Conservation (phyloP, 1,140 invertebrate species). For the Caenorhabditis inopinata region DNA sequence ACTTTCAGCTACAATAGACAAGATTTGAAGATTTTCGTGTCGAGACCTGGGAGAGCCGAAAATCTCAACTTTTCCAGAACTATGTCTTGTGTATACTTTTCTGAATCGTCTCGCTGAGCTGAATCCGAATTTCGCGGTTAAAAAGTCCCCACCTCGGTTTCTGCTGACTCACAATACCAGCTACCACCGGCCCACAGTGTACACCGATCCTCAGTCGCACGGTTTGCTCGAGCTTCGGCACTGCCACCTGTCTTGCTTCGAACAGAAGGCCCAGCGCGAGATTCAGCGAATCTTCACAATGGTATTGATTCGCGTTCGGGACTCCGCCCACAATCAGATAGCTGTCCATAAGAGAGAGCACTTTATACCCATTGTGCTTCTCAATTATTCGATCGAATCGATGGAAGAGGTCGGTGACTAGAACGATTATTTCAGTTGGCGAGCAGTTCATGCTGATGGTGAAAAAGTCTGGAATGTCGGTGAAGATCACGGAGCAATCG, state of each 20-base stretch:
- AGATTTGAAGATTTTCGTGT: no score
- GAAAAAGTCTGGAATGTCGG: slow-evolving; percentile 46
- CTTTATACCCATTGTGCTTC: slow-evolving; percentile 48
- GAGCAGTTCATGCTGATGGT: slow-evolving; percentile 30
- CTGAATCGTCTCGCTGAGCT: neutral
- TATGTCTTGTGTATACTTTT: neutral
- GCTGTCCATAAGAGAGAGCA: slow-evolving; percentile 48
- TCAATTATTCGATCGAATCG: slow-evolving; percentile 47
- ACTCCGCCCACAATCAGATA: slow-evolving; percentile 51
- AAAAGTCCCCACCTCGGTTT: slow-evolving; percentile 44
- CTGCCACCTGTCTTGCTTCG: slow-evolving; percentile 47
- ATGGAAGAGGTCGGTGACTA: slow-evolving; percentile 49
- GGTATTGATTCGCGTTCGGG: slow-evolving; percentile 41
- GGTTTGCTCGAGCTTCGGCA: slow-evolving; percentile 40
- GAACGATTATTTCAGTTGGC: slow-evolving; percentile 38
- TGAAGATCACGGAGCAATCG: slow-evolving; percentile 44
- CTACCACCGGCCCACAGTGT: slow-evolving; percentile 44
- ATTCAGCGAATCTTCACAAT: slow-evolving; percentile 45
- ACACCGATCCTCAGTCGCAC: slow-evolving; percentile 41
- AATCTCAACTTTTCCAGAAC: neutral
- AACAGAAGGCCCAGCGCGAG: slow-evolving; percentile 44
- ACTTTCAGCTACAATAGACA: no score
- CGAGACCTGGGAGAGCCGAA: no score
- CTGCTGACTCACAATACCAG: slow-evolving; percentile 45
- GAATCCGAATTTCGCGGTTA: neutral